These are phyloP conservation scores for Hydrotaea cyrtoneurina DNA, from an alignment of 2,888 invertebrate genomes.

Conservation along the genomic window DNA sequence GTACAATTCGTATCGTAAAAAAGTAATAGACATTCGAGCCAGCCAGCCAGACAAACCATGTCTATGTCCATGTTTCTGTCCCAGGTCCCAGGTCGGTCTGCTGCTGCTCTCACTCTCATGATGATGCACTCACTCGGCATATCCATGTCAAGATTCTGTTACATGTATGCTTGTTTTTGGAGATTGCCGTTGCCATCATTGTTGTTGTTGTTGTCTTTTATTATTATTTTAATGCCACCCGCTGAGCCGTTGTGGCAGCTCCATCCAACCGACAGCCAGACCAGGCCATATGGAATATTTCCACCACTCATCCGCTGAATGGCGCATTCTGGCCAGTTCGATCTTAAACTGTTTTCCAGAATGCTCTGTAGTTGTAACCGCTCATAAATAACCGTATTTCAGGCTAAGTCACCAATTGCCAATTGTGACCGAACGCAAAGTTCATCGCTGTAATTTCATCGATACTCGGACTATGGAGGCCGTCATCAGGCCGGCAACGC, in stretches of 20 bases:
- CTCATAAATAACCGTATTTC: slow-evolving; percentile 20
- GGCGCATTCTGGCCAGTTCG: background rate
- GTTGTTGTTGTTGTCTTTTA: slow-evolving; percentile 69
- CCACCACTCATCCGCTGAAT: background rate
- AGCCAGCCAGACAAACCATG: slow-evolving; percentile 6
- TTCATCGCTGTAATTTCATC: slow-evolving; percentile 30
- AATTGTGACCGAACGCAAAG: slow-evolving; percentile 6
- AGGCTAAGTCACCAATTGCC: slow-evolving; percentile 14
- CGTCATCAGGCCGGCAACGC: background rate
- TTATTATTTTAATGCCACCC: slow-evolving; percentile 73
- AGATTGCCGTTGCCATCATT: slow-evolving; percentile 47
- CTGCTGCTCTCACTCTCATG: slow-evolving; percentile 7
- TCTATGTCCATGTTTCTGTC: background rate
- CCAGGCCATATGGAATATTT: slow-evolving; percentile 20
- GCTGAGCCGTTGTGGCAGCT: slow-evolving; percentile 68
- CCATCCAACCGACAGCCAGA: slow-evolving; percentile 31
- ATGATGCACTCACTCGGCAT: background rate
- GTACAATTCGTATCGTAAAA: slow-evolving; percentile 57
- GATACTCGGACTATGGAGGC: background rate
- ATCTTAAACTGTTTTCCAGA: background rate
- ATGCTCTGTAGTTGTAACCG: background rate
- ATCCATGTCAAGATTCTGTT: slow-evolving; percentile 40
- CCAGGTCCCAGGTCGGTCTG: background rate
- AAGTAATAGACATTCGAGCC: slow-evolving; percentile 62
- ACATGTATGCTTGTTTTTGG: slow-evolving; percentile 55